Base-by-base conservation (phyloP, 2,797 vertebrate genomes). In the Sciurus carolinensis region DNA sequence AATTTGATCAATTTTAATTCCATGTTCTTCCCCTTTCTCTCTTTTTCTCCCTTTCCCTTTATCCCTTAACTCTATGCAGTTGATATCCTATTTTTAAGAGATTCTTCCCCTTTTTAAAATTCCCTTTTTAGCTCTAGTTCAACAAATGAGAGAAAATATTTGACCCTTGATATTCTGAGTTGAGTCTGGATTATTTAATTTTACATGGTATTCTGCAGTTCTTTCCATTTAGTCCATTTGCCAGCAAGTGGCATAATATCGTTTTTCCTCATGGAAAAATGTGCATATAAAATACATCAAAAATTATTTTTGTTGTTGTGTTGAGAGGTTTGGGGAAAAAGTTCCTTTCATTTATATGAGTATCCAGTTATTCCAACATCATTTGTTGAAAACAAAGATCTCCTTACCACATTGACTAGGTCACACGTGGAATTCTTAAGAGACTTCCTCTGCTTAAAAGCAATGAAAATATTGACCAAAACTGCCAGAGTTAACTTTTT, bases 11-110 rank as follows among this genome's bases (percentile, higher is more conserved):
- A 59, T 24, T 59, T 59, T 59, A 59, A 10, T 11, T 67, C 33
- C 14, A 30, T 17, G 5, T 67, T n/a, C 20, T n/a, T 17, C 1
- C 66, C 15, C 14, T 0, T 33, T 17, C 14, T n/a, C 30, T n/a
- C 33, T 0, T 14, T n/a, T n/a, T 26, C 30, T n/a, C 33, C 13
- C 33, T 17, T 33, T 17, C 66, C 15, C 1, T n/a, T n/a, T 2
- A 15, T 67, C 14, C 30, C 33, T 67, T n/a, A 33, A 59, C 30
- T 7, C 66, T n/a, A 17, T 15, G 33, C 9, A 3, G 13, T 14
- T 59, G 22, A 24, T 59, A 59, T 59, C 57, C 57, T 59, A 59
- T 59, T 7, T 59, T 26, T 0, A 59, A 24, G 3, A 59, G 22
- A 59, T 59, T 0, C 24, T 8, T 11, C 3, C 5, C 3, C 57